Evolutionary conservation across 2,113 vertebrate genomes (phyloP), one percentile per base, ranked within the genome.

Genomic region (Tamias sibiricus): DNA sequence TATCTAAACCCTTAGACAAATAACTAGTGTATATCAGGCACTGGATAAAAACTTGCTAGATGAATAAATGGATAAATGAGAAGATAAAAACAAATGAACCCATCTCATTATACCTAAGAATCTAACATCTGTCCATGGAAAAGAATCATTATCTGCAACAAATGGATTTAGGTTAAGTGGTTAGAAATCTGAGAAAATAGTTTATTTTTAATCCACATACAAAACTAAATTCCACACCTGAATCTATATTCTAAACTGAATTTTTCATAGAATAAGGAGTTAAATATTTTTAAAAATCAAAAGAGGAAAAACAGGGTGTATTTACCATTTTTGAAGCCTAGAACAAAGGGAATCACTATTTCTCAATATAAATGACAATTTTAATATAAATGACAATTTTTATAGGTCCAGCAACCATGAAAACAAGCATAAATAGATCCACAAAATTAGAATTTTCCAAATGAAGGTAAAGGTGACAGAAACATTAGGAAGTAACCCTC

Each of bases 221-320:
- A 80, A 90, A 92, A 82, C n/a, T 42, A 37, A 80, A 69, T 77
- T 94, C 22, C 19, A 82, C 12, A 32, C 12, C 47, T 54, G 47
- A 68, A 44, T 80, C 12, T 1, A 52, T 4, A 28, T 2, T 28
- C 6, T 66, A 47, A 85, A n/a, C 24, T n/a, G 82, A 74, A 32
- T 79, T 76, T 28, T 89, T 92, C n/a, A 59, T 35, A 52, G 57
- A 95, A 74, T 57, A 95, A 92, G 37, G 16, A 74, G 6, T 90
- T 87, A 52, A 28, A 35, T 66, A 37, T 12, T 68, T 76, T 54
- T 77, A 85, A 93, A 49, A 28, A 57, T 37, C 35, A 75, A 88
- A 84, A 59, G 22, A 68, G 40, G 85, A 66, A 81, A 83, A 32
- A 30, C 22, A 4, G 26, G 59, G 20, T 44, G 22, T 57, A n/a